Evolutionary conservation across 2,113 vertebrate species (phyloP), one percentile per base, ranked within the genome.

Genomic region (Variabilichromis moorii): DNA sequence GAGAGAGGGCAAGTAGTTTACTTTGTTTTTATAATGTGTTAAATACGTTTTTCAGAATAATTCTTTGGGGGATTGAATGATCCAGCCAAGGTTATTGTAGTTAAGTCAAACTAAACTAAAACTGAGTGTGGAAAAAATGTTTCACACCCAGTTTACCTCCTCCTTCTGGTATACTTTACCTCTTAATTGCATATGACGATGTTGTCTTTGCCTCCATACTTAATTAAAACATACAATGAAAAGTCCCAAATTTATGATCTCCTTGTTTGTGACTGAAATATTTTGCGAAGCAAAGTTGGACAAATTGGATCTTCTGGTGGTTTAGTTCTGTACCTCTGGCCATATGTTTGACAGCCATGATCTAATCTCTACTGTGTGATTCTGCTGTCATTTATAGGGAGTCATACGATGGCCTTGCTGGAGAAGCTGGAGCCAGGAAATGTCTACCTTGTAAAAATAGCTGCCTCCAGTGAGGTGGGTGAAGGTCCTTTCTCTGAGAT

Each of bases 371-470:
- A 24, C 24, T 28, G 24, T 59, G 17, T 85, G 21, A 81, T 73
- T 81, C 4, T 55, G 14, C n/a, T 84, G 63, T 37, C 33, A 17
- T 76, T 82, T 76, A 9, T 61, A 99, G 98, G 98, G 51, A 96
- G 96, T 11, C 97, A 98, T 80, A 99, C 98, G 2, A 99, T 99
- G 98, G 98, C 98, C 66, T 93, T 99, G 91, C 95, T 99, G 86
- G 98, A 99, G 95, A 98, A 98, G 89, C 96, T 99, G 19, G 95
- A 97, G 90, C 96, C 96, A 3, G 98, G 98, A 82, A 98, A 97
- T 1, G 90, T 98, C 84, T 99, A 99, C 94, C 93, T 99, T 90
- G 96, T 99, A 88, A 98, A 99, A 96, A 97, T 99, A 81, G 97
- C 97, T 5, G 98, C 98, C 4, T 98, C 98, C 89, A 99, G 99